Conservation (phyloP, 2,113 vertebrate genomes). For the Hemichromis elongatus region DNA sequence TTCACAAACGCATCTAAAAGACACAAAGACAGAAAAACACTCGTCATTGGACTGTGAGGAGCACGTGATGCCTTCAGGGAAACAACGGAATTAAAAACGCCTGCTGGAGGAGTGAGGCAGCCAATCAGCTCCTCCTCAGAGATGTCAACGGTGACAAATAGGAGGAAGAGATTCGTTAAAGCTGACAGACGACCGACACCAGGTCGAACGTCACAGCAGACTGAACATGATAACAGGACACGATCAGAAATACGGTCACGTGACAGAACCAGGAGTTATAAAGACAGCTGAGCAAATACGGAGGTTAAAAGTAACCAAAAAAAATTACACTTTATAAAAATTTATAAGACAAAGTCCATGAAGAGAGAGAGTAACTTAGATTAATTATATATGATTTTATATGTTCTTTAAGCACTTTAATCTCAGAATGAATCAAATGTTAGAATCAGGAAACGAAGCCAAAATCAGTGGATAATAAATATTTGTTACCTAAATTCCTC, state of each 20-base stretch:
- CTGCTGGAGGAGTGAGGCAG: background rate
- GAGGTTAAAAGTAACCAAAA: background rate
- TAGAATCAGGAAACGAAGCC: background rate
- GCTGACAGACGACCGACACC: background rate
- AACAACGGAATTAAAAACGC: background rate
- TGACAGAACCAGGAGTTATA: background rate
- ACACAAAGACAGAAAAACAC: constrained; percentile 24
- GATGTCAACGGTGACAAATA: background rate
- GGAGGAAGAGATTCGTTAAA: background rate
- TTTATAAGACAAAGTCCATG: background rate
- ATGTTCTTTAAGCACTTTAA: background rate
- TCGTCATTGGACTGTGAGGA: background rate
- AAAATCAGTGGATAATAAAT: background rate
- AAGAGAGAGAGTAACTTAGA: background rate
- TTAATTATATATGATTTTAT: no score
- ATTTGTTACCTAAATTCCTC: background rate
- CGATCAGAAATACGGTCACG: background rate
- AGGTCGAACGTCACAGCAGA: background rate
- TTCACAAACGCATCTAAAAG: constrained; percentile 96
- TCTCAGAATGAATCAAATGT: background rate
- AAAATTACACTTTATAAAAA: background rate
- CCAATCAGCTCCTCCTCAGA: background rate
- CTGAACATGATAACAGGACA: background rate
- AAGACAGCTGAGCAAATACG: background rate
- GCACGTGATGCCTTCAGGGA: background rate